phyloP scores from a whole-genome alignment of 2,113 vertebrate species.

The Ornithorhynchus anatinus region DNA sequence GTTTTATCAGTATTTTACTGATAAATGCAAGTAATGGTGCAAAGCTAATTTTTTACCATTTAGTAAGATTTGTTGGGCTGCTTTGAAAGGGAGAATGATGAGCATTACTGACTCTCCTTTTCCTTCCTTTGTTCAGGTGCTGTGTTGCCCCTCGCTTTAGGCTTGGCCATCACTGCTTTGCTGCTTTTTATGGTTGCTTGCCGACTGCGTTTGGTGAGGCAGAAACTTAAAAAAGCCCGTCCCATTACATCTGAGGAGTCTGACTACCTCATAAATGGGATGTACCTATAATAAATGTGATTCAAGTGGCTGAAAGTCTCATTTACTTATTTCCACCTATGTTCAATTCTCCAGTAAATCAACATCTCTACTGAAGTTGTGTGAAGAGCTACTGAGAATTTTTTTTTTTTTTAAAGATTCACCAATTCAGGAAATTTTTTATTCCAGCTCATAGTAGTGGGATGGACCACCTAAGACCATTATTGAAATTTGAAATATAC shows the following conservation, averaged over 20 bases:
- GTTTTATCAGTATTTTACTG: too few species aligned
- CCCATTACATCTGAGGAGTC: constrained; percentile 97
- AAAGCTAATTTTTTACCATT: too few species aligned
- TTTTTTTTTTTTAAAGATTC: constrained; percentile 3
- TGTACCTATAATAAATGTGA: constrained; percentile 86
- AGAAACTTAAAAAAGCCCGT: constrained; percentile 92
- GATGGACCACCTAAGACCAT: background rate
- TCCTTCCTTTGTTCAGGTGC: constrained; percentile 75
- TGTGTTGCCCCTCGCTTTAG: constrained; percentile 90
- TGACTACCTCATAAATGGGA: constrained; percentile 99
- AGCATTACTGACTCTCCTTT: background rate
- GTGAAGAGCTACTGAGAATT: constrained; percentile 5
- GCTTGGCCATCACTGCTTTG: constrained; percentile 89
- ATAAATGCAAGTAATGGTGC: too few species aligned
- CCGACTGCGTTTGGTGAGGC: constrained; percentile 86
- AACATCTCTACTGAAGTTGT: constrained; percentile 45
- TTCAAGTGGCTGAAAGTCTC: constrained; percentile 14
- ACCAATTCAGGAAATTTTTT: constrained; percentile 14
- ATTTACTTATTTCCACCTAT: constrained; percentile 20
- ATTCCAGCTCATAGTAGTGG: background rate
- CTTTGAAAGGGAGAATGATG: background rate
- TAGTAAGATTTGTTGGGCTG: too few species aligned
- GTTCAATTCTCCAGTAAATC: constrained; percentile 49
- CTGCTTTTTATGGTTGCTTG: constrained; percentile 93
- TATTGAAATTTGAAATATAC: constrained; percentile 1